These are phyloP conservation scores for Chroicocephalus ridibundus DNA, from an alignment of 2,113 vertebrate species.

Conservation along the genomic window DNA sequence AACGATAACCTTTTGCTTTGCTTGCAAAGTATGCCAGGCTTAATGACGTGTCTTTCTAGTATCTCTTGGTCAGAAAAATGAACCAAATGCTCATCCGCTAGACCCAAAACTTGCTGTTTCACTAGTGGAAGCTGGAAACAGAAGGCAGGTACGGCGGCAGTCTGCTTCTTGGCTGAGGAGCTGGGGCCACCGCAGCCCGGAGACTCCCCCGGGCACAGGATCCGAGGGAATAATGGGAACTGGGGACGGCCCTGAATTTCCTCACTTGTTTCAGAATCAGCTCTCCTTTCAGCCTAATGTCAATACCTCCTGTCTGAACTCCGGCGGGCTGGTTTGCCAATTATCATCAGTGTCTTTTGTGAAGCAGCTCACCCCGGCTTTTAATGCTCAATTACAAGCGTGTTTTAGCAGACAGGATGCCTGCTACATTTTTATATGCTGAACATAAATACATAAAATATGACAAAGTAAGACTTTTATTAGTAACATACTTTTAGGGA, in stretches of 20 bases:
- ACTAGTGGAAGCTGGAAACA: background rate
- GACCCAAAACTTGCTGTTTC: background rate
- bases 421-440: background rate
- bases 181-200: background rate
- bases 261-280: background rate
- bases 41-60: background rate
- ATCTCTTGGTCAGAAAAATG: background rate
- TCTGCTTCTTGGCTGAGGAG: background rate
- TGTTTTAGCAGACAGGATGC: background rate
- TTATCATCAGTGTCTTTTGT: background rate
- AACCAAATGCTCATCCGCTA: background rate
- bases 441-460: background rate
- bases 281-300: background rate
- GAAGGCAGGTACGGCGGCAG: background rate
- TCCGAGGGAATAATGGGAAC: fast-evolving
- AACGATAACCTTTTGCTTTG: slow-evolving; percentile 6
- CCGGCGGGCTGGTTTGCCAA: background rate
- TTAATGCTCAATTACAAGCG: background rate
- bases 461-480: background rate
- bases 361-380: background rate
- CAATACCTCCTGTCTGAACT: background rate
- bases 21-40: background rate
- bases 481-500: background rate
- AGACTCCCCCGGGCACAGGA: background rate
- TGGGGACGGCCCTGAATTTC: background rate